Percentiles rank a stretch among this genome's conserved stretches.
Conservation (phyloP, 2,888 invertebrate species). For the Apamea monoglypha region DNA sequence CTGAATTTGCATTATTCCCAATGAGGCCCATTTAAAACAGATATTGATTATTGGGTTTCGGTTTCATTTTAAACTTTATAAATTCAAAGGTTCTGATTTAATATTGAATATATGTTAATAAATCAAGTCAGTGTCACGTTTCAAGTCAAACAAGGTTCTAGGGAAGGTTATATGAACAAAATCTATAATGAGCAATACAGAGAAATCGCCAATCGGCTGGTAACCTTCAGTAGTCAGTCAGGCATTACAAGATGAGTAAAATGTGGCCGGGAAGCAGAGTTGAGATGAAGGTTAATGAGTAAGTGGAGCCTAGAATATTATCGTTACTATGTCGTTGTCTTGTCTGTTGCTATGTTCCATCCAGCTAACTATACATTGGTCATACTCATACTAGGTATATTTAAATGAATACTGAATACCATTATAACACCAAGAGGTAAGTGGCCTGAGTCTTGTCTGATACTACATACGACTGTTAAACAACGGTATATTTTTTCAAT, state of each 20-base stretch:
- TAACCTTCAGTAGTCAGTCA: constrained; percentile 67
- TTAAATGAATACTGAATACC: constrained; percentile 30
- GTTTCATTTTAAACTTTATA: constrained; percentile 5
- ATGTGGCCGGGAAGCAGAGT: constrained; percentile 51
- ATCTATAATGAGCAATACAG: constrained; percentile 57
- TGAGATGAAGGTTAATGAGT: constrained; percentile 52
- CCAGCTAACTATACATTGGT: constrained; percentile 32
- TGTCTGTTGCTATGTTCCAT: constrained; percentile 28
- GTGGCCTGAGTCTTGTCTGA: constrained; percentile 56
- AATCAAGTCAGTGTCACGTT: constrained; percentile 60
- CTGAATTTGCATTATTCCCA: constrained; percentile 54
- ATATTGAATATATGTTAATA: constrained; percentile 63
- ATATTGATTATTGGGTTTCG: constrained; percentile 22
- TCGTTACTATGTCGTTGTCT: constrained; percentile 8
- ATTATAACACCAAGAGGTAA: constrained; percentile 59
- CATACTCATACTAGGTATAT: constrained; percentile 27
- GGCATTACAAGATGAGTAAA: constrained; percentile 63
- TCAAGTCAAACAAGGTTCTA: constrained; percentile 67
- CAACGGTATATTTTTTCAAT: constrained; percentile 66
- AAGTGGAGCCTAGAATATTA: constrained; percentile 37
- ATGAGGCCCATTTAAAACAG: constrained; percentile 25
- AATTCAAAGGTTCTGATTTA: constrained; percentile 26
- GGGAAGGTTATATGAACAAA: constrained; percentile 66
- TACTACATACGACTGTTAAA: constrained; percentile 55
- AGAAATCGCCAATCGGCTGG: constrained; percentile 59